Evolutionary conservation across 23 tunicate genomes (phyloP), one percentile per base, ranked within the genome.

Genomic region (Phallusia fumigata): DNA sequence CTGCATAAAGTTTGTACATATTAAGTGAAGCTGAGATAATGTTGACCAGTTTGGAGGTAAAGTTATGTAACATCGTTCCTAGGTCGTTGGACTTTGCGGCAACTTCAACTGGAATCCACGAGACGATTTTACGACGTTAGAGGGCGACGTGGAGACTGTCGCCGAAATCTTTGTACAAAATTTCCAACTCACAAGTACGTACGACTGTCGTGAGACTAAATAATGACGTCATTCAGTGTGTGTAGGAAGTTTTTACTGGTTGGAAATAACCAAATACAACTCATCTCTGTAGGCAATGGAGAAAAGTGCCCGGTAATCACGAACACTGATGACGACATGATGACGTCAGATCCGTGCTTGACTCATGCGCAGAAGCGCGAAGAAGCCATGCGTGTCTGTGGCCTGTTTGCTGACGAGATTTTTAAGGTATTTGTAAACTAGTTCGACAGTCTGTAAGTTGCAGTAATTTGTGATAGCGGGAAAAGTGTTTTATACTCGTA

Each of bases 71-170:
- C n/a, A n/a, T n/a, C n/a, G n/a, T 81, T 0, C 18, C 18, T 30
- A 89, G 93, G 88, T 89, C 11, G 30, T 80, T 30, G 96, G 96
- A 24, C 21, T 91, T 10, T 91, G 96, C 65, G 96, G 96, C 73
- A 91, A 90, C n/a, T 91, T 32, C 69, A 83, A 36, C 65, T 91
- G 96, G 96, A 91, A 91, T 73, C 19, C 80, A 0, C 76, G 83
- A 32, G 96, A 91, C 75, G 96, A 91, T 33, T 78, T 86, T 49
- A 52, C 53, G 74, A 91, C 96, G 30, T 76, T 51, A 36, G 91
- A 86, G 30, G 96, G 91, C 51, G 91, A 86, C 49, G 74, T 87
- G 18, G 96, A 91, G 76, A 18, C 82, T 28, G 52, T 47, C 22
- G 12, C 81, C 2, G 75, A 82, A 13, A 19, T 35, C n/a, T 91